Conservation (phyloP, 2,797 vertebrate species). For the Anomalospiza imberbis region DNA sequence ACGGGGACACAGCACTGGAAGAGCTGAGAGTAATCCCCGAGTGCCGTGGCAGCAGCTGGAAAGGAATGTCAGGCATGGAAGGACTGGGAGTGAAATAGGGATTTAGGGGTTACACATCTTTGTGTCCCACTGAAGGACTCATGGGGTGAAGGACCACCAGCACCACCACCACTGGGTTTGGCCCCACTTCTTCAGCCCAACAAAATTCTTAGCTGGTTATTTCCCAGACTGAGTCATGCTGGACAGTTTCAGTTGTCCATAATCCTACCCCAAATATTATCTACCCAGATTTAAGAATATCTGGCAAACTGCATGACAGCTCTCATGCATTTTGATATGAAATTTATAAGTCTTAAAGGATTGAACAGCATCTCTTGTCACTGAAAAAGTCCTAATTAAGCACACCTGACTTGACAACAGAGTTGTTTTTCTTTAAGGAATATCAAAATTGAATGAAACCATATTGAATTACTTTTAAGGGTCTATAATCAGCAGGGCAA, state of each 20-base stretch:
- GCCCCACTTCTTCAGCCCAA: neutral
- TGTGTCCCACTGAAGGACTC: neutral
- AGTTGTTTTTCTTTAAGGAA: neutral
- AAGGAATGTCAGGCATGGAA: neutral
- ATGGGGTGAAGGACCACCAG: neutral
- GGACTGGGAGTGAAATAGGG: neutral
- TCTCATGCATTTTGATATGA: neutral
- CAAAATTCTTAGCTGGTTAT: neutral
- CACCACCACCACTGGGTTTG: neutral
- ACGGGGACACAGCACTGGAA: conserved; percentile 33
- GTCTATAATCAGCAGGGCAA: neutral
- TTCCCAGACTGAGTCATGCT: neutral
- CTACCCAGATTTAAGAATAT: neutral
- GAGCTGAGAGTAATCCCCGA: conserved; percentile 27
- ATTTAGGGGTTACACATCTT: accelerated
- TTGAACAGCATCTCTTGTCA: neutral
- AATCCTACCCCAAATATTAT: neutral
- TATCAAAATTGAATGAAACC: neutral
- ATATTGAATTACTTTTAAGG: neutral
- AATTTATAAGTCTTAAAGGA: neutral
- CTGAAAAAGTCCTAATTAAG: neutral
- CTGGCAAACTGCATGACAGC: neutral
- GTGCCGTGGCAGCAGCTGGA: neutral
- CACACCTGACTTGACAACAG: neutral
- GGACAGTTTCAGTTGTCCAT: neutral